Conservation (phyloP, 2,888 invertebrate genomes). For the Chalcis sispes region DNA sequence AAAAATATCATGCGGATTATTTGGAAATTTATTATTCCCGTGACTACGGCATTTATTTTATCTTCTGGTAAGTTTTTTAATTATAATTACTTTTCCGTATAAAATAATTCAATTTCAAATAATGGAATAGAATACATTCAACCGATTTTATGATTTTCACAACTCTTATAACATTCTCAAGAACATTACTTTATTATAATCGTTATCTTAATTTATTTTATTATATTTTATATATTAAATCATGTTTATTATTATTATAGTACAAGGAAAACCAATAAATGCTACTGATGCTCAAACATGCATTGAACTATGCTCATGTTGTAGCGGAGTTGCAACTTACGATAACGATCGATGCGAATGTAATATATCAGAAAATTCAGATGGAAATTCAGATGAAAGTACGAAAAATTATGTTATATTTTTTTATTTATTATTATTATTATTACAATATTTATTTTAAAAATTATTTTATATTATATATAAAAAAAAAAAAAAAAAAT, state of each 20-base stretch:
- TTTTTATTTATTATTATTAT: not conserved
- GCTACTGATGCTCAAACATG: constrained; percentile 59
- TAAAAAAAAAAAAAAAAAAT: not conserved
- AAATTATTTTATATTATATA: not conserved
- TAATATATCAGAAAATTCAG: constrained; percentile 52
- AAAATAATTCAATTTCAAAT: no score
- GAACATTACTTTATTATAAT: no score
- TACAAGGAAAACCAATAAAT: constrained; percentile 43
- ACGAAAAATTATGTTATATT: not conserved
- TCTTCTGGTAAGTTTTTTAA: no score
- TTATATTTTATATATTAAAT: not conserved
- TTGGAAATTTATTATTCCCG: no score
- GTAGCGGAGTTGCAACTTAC: constrained; percentile 59
- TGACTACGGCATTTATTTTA: no score
- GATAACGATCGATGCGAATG: constrained; percentile 62
- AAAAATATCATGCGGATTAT: no score
- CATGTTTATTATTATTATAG: constrained; percentile 47
- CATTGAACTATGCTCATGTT: constrained; percentile 61
- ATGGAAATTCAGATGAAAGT: constrained; percentile 57
- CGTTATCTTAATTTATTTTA: no score
- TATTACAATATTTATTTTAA: not conserved
- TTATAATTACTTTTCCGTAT: no score
- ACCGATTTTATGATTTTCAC: no score
- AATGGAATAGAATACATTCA: no score
- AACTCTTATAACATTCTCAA: no score